These are phyloP conservation scores for Bombylius discolor DNA, from an alignment of 2,888 invertebrate genomes.

Conservation along the genomic window DNA sequence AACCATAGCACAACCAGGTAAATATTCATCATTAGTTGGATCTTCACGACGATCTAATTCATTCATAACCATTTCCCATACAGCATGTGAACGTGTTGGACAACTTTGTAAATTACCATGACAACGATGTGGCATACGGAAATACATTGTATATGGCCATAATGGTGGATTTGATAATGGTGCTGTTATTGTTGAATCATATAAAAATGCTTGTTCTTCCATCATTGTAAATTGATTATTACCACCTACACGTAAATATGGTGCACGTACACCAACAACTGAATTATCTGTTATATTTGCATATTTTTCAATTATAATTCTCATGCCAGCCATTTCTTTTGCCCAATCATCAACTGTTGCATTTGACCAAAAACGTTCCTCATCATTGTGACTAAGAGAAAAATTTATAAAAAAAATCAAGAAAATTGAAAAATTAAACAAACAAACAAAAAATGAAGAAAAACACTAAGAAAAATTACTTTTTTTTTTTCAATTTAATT, in stretches of 20 bases:
- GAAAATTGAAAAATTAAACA: constrained; percentile 1
- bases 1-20: constrained; percentile 88
- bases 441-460: neutral
- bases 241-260: constrained; percentile 82
- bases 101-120: constrained; percentile 86
- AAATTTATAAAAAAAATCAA: no score
- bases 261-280: constrained; percentile 81
- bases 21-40: constrained; percentile 74
- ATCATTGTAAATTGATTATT: constrained; percentile 97
- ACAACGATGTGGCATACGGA: constrained; percentile 88
- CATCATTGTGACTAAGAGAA: constrained; percentile 64
- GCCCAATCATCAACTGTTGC: constrained; percentile 88
- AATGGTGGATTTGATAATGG: constrained; percentile 81
- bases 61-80: constrained; percentile 95
- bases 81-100: constrained; percentile 82
- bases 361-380: constrained; percentile 86
- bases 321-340: constrained; percentile 89
- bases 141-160: constrained; percentile 98
- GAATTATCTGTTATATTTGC: constrained; percentile 83
- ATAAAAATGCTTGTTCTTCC: constrained; percentile 89
- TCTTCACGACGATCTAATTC: constrained; percentile 85
- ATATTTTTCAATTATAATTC: constrained; percentile 79
- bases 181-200: constrained; percentile 90
- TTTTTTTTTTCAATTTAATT: neutral
- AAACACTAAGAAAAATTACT: no score